These are phyloP conservation scores for Elaphurus davidianus DNA, from an alignment of 2,113 vertebrate genomes.

Conservation along the genomic window DNA sequence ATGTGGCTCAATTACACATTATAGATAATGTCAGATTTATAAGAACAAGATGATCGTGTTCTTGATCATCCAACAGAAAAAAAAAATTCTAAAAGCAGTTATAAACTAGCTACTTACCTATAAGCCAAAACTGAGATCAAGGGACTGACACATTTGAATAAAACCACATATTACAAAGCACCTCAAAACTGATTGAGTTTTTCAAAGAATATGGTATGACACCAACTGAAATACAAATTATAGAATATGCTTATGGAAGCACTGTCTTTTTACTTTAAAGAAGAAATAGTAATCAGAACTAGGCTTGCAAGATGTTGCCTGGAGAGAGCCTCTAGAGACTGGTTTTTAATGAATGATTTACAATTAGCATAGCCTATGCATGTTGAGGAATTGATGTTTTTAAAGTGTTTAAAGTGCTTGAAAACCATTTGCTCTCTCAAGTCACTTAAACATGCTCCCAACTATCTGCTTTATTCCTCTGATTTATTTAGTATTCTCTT, in stretches of 20 bases:
- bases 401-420: background rate
- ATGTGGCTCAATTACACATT: background rate
- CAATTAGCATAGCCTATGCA: background rate
- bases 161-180: background rate
- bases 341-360: slow-evolving; percentile 50
- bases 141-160: background rate
- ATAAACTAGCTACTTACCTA: background rate
- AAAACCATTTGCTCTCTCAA: slow-evolving; percentile 41
- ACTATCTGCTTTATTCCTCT: background rate
- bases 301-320: background rate
- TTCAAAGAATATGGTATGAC: background rate
- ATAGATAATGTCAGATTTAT: background rate
- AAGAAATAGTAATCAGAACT: slow-evolving; percentile 37
- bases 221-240: slow-evolving; percentile 24
- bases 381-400: slow-evolving; percentile 9
- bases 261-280: slow-evolving; percentile 14
- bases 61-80: background rate
- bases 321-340: background rate
- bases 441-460: background rate
- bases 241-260: background rate
- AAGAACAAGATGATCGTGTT: background rate
- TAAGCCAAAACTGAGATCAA: background rate
- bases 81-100: slow-evolving; percentile 2
- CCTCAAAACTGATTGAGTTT: background rate
- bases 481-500: background rate